These are phyloP conservation scores for Montifringilla adamsi DNA, from an alignment of 2,113 vertebrate species.

Conservation along the genomic window DNA sequence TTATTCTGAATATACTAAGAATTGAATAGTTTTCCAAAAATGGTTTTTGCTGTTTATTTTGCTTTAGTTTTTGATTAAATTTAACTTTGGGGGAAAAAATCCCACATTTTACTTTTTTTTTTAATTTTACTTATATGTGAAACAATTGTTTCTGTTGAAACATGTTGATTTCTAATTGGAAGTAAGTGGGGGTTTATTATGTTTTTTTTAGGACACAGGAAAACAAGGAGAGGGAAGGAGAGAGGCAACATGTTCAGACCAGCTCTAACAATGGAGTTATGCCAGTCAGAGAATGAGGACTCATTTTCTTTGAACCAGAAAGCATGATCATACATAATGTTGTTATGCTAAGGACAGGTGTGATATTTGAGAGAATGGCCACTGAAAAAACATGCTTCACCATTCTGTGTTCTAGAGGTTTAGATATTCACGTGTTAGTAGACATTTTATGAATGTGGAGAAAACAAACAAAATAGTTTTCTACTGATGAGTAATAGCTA, in stretches of 20 bases:
- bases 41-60: background rate
- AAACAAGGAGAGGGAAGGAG: background rate
- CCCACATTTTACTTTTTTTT: background rate
- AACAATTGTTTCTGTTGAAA: background rate
- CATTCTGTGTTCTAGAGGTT: background rate
- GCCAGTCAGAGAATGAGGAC: background rate
- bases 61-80: background rate
- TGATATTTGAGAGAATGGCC: background rate
- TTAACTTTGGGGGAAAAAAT: background rate
- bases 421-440: background rate
- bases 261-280: background rate
- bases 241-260: background rate
- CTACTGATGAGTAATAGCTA: background rate
- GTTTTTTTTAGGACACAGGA: background rate
- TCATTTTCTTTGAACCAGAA: background rate
- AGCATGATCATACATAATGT: background rate
- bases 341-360: background rate
- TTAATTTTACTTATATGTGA: background rate
- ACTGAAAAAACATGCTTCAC: background rate
- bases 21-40: background rate
- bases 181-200: fast-evolving
- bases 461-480: background rate
- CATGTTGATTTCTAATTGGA: background rate
- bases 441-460: background rate
- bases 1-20: background rate